Percentiles rank a stretch among this genome's conserved stretches.
Evolutionary conservation across 2,888 invertebrate genomes (phyloP).

Genomic region (Adelphocoris suturalis): DNA sequence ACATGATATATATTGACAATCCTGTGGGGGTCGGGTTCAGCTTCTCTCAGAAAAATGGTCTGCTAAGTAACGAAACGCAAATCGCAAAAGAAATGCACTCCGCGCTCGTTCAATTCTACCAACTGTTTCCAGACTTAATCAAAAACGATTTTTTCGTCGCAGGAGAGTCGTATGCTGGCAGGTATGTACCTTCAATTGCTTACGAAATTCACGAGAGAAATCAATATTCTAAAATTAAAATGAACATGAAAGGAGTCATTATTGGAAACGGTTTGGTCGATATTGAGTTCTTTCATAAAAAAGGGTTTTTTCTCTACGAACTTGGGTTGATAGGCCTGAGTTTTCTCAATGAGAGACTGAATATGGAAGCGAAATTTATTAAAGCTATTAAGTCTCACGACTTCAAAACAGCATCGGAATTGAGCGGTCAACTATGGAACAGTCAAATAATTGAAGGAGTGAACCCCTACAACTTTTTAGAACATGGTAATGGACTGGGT

Average conservation of each 20-base stretch:
- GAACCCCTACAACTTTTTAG: neutral
- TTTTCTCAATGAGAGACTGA: constrained; percentile 76
- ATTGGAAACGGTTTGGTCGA: constrained; percentile 81
- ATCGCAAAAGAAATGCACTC: constrained; percentile 81
- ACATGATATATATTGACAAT: constrained; percentile 84
- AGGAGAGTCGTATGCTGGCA: constrained; percentile 90
- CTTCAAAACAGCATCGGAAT: too few species aligned
- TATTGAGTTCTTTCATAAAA: constrained; percentile 80
- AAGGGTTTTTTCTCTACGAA: constrained; percentile 81
- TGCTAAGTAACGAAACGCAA: constrained; percentile 82
- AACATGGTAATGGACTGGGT: constrained; percentile 51
- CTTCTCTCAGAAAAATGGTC: constrained; percentile 81
- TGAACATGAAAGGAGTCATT: constrained; percentile 81
- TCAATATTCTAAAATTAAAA: constrained; percentile 79
- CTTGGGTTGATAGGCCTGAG: constrained; percentile 79
- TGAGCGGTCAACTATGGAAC: too few species aligned
- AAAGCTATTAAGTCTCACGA: constrained; percentile 54
- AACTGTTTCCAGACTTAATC: constrained; percentile 81
- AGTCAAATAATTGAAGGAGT: neutral
- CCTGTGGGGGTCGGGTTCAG: constrained; percentile 85
- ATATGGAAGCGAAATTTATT: constrained; percentile 65
- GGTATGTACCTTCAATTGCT: constrained; percentile 80
- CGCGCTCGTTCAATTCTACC: constrained; percentile 82
- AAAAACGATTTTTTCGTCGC: constrained; percentile 83
- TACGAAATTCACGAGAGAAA: constrained; percentile 81